Evolutionary conservation across 2,888 invertebrate species (phyloP).

Genomic region (Candidula unifasciata): DNA sequence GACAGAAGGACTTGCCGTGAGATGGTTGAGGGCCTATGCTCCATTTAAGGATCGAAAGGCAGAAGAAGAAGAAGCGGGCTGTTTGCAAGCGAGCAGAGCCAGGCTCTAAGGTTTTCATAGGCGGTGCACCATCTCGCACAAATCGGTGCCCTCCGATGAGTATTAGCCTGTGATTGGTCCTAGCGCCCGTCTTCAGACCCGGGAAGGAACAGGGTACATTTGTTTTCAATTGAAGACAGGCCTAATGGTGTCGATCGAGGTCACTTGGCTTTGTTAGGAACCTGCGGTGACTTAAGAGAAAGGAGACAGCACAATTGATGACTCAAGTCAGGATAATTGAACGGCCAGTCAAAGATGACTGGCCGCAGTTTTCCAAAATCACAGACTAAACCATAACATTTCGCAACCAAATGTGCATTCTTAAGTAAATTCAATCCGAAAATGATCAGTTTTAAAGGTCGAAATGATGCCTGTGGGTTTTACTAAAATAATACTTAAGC

Average conservation of each 20-base stretch:
- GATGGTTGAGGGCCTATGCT: too few relatives aligned
- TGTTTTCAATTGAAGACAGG: conserved; percentile 10
- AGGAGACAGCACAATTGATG: background rate
- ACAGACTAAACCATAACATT: background rate
- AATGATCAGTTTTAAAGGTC: background rate
- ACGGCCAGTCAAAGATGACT: background rate
- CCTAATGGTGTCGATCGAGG: background rate
- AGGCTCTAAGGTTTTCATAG: too few relatives aligned
- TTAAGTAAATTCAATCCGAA: background rate
- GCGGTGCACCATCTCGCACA: too few relatives aligned
- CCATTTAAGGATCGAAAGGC: too few relatives aligned
- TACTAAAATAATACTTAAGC: background rate
- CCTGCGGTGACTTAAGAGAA: background rate
- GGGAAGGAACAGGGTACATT: background rate
- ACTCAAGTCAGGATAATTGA: conserved; percentile 25
- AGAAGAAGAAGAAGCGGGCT: too few relatives aligned
- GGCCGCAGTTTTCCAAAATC: background rate
- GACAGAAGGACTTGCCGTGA: too few relatives aligned
- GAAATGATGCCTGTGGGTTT: background rate
- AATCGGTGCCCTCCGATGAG: background rate
- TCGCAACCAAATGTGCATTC: background rate
- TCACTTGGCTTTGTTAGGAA: conserved; percentile 26
- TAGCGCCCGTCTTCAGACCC: background rate
- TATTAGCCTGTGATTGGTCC: background rate
- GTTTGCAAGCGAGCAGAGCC: background rate